Conservation (phyloP, 1,140 invertebrate genomes). For the Trachymyrmex cornetzi region DNA sequence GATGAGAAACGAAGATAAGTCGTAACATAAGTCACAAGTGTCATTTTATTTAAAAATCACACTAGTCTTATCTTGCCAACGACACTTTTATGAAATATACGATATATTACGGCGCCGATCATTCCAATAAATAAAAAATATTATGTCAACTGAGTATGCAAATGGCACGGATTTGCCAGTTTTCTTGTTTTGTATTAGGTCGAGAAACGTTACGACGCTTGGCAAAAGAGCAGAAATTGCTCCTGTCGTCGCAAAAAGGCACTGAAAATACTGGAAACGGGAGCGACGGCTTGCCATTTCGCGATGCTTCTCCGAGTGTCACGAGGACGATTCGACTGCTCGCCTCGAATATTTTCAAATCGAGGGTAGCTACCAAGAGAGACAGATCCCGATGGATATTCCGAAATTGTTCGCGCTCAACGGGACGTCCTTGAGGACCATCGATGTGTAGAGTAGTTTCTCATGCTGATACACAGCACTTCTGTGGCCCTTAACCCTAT, state of each 20-base stretch:
- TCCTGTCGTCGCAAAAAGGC: conserved; percentile 19
- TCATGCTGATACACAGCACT: conserved; percentile 10
- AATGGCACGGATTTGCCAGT: conserved; percentile 31
- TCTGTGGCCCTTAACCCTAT: conserved; percentile 24
- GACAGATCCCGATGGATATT: neutral
- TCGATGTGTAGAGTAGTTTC: conserved; percentile 10
- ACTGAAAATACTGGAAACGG: neutral
- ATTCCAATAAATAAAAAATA: conserved; percentile 51
- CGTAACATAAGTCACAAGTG: neutral
- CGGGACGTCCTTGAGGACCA: neutral
- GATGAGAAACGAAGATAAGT: neutral
- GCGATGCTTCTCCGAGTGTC: neutral
- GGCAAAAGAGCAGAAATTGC: conserved; percentile 43
- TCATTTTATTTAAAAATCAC: conserved; percentile 22
- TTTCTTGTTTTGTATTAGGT: conserved; percentile 28
- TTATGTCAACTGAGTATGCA: neutral
- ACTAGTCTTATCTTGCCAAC: neutral
- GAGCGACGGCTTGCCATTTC: conserved; percentile 38
- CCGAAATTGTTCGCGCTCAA: conserved; percentile 16
- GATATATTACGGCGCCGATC: neutral
- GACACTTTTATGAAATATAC: conserved; percentile 21
- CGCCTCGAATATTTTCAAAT: conserved; percentile 38
- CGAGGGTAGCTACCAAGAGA: conserved; percentile 6
- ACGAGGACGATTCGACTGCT: neutral
- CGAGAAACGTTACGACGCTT: neutral